Conservation (phyloP, 2,797 vertebrate species). For the Alectoris magna region DNA sequence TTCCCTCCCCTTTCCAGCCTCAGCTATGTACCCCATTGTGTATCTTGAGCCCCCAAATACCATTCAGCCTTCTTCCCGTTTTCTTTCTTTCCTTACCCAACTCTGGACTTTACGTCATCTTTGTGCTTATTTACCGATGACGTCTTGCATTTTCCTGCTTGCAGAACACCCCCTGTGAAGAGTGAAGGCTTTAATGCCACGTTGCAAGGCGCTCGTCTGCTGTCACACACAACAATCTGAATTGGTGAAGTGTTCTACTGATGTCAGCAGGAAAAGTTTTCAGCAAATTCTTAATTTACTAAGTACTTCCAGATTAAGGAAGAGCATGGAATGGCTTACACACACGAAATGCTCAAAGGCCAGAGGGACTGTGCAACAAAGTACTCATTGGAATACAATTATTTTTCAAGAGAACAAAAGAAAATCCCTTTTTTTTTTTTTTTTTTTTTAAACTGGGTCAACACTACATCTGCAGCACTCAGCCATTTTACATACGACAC, state of each 20-base stretch:
- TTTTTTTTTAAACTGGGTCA: slow-evolving; percentile 77
- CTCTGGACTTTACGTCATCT: not conserved
- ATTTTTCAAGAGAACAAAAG: slow-evolving; percentile 72
- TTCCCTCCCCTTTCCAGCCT: not conserved
- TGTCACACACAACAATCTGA: not conserved
- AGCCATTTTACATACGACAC: slow-evolving; percentile 71
- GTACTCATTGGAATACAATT: slow-evolving; percentile 75
- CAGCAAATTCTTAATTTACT: slow-evolving; percentile 36
- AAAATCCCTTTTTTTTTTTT: not conserved
- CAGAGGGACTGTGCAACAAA: slow-evolving; percentile 54
- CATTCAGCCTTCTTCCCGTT: not conserved
- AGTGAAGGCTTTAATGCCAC: fast-evolving
- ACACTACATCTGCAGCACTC: slow-evolving; percentile 77
- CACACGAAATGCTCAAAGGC: slow-evolving; percentile 31
- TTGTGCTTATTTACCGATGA: not conserved
- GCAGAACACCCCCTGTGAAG: not conserved
- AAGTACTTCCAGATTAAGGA: slow-evolving; percentile 6
- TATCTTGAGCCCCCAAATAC: not conserved
- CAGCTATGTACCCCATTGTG: not conserved
- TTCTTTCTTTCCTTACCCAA: not conserved
- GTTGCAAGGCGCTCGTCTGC: not conserved
- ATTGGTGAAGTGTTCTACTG: not conserved
- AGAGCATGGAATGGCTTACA: not conserved
- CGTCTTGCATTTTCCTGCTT: not conserved
- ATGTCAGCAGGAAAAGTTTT: slow-evolving; percentile 47